Evolutionary conservation across 2,888 invertebrate species (phyloP), one percentile per base, ranked within the genome.

Genomic region (Scaptomyza polygonia): DNA sequence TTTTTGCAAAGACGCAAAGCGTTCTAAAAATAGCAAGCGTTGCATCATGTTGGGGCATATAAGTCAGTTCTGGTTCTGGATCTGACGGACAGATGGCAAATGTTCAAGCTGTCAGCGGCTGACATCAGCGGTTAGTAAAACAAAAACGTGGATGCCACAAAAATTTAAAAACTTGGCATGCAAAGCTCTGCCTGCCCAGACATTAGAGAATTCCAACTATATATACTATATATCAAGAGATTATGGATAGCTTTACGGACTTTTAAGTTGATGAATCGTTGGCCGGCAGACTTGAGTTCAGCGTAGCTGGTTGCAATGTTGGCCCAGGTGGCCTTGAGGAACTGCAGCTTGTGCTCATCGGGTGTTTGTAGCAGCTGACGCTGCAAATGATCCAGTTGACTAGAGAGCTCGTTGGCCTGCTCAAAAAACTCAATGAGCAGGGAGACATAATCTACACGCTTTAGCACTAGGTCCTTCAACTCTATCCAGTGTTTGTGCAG

Each of bases 361-460:
- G 91, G 89, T 36, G 92, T 91, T 48, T 92, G 93, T 77, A 92
- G 93, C 42, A 95, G 86, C 32, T 93, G 93, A 4, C 93, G 91
- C 83, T 96, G 95, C 49, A 96, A 85, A 57, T 93, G 92, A 84
- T 95, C 94, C 90, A 96, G 93, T 87, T 95, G 94, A 64, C 93
- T 93, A 66, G 93, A 93, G 47, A 96, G 93, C 88, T 94, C 93
- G 64, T 94, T 93, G 18, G 95, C 95, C 70, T 94, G 93, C 84
- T 94, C 93, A 79, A 95, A 95, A 91, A 96, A 96, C 75, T 95
- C 94, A 42, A 95, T 94, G 84, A 96, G 95, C 69, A 94, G 90
- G 42, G 93, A 93, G 14, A 94, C 93, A 16, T 96, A 92, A 68
- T 94, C 94, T 63, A 96, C 93, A 59, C 96, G 93, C 61, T 92